Evolutionary conservation across 92 coral and sea anemone species (phyloP), one percentile per base, ranked within the genome.

Genomic region (Parazoanthus swiftii): DNA sequence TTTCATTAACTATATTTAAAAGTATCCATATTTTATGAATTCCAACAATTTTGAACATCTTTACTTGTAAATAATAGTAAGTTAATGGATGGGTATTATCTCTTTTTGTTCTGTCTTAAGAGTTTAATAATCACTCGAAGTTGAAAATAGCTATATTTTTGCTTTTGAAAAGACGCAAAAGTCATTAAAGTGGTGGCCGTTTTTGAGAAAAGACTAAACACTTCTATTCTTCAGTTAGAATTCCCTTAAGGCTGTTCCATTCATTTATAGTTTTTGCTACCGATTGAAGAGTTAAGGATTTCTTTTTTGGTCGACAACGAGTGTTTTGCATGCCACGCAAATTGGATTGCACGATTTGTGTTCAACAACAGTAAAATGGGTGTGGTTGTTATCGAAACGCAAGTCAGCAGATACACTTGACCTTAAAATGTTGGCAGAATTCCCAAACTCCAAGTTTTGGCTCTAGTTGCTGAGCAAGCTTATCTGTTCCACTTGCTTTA

Each of bases 361-460:
- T 21, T 20, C 0, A 14, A 20, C 23, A 15, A 20, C 18, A 63
- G 70, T 63, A 3, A 63, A 5, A 3, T 63, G 70, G 70, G 70
- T 23, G 70, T 4, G 70, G 70, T 23, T 63, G 26, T 63, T 63
- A 3, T 63, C 77, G 18, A 11, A 38, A 39, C 38, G 16, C 21
- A 25, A 1, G 44, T 8, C 21, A 42, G 36, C 20, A n/a, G 23
- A 63, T n/a, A 37, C 9, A 66, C 54, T 16, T 63, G 54, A 16
- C n/a, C 74, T 38, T 39, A 8, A 77, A 66, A 54, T 82, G 85
- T 42, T 43, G 74, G 75, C 58, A 67, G 56, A 42, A 63, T 38
- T 21, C 56, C 20, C 51, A 59, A 63, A 11, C 20, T 76, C 20
- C 35, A 44, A 76, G 9, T 76, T 42, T 36, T 76, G 25, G 46